Conservation (phyloP, 2,888 invertebrate species). For the Diaprepes abbreviatus region DNA sequence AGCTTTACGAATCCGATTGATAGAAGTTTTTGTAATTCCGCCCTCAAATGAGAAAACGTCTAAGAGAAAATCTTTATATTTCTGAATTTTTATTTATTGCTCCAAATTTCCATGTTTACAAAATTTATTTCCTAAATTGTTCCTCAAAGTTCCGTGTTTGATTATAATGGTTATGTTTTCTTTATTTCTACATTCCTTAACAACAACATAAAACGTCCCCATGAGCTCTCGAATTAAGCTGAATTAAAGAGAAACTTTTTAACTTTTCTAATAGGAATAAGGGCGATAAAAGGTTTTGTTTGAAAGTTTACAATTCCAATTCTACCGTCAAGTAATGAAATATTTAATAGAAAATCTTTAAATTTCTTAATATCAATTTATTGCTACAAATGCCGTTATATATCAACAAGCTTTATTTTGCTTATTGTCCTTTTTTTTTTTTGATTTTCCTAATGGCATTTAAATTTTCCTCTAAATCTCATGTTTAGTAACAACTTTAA, state of each 20-base stretch:
- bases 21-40: slow-evolving; percentile 36
- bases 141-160: too few relatives aligned
- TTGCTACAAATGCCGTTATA: too few relatives aligned
- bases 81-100: not conserved
- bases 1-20: slow-evolving; percentile 42
- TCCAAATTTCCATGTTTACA: too few relatives aligned
- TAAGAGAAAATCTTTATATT: not conserved
- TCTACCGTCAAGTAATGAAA: not conserved
- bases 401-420: too few relatives aligned
- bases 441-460: too few relatives aligned
- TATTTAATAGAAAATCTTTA: not conserved
- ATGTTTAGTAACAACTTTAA: too few relatives aligned
- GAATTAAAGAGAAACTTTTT: slow-evolving; percentile 52
- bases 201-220: slow-evolving; percentile 53
- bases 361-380: not conserved
- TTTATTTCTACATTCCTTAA: too few relatives aligned
- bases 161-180: too few relatives aligned
- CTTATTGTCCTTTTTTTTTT: too few relatives aligned
- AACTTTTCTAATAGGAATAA: slow-evolving; percentile 41
- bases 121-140: too few relatives aligned
- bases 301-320: slow-evolving; percentile 32
- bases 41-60: not conserved
- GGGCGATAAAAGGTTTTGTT: slow-evolving; percentile 43
- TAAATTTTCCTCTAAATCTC: too few relatives aligned
- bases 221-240: slow-evolving; percentile 57